Percentiles rank a stretch among this genome's conserved stretches.
These are phyloP conservation scores for Kryptolebias marmoratus DNA, from an alignment of 2,113 vertebrate genomes.

Conservation along the genomic window DNA sequence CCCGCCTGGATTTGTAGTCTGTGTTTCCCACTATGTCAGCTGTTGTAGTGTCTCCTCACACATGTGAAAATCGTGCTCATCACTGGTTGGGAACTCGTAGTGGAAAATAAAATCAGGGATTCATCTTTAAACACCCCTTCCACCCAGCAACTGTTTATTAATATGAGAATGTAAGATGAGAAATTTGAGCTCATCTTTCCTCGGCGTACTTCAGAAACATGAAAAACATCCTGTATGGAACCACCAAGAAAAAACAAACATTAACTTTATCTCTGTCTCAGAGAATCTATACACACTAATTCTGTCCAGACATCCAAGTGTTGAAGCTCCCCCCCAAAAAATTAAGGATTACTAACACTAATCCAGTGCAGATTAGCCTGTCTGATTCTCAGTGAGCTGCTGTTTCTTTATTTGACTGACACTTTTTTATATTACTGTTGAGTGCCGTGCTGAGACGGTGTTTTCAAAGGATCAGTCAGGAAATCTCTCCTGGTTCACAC, in stretches of 20 bases:
- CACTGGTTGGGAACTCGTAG: slow-evolving; percentile 50
- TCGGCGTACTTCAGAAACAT: slow-evolving; percentile 45
- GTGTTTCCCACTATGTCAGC: not conserved
- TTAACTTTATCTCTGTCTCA: slow-evolving; percentile 29
- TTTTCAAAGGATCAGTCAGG: slow-evolving; percentile 55
- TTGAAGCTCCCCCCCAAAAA: not conserved
- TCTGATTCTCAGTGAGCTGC: slow-evolving; percentile 12
- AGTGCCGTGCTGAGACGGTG: slow-evolving; percentile 22
- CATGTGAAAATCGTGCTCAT: not conserved
- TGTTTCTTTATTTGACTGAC: slow-evolving; percentile 36
- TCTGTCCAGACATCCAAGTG: slow-evolving; percentile 35
- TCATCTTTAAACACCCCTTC: slow-evolving; percentile 24
- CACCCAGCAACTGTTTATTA: slow-evolving; percentile 60
- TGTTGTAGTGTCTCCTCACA: not conserved
- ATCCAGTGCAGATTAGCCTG: not conserved
- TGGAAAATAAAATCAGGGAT: slow-evolving; percentile 52
- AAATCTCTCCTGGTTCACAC: slow-evolving; percentile 49
- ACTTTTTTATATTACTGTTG: slow-evolving; percentile 41
- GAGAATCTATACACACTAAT: slow-evolving; percentile 24
- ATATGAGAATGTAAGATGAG: slow-evolving; percentile 48
- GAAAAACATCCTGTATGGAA: slow-evolving; percentile 56
- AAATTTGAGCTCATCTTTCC: slow-evolving; percentile 54
- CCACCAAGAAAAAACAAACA: slow-evolving; percentile 46
- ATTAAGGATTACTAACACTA: slow-evolving; percentile 6
- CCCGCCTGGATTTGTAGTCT: not conserved